phyloP scores from a whole-genome alignment of 2,888 invertebrate genomes.

The Drosophila stalkeri region DNA sequence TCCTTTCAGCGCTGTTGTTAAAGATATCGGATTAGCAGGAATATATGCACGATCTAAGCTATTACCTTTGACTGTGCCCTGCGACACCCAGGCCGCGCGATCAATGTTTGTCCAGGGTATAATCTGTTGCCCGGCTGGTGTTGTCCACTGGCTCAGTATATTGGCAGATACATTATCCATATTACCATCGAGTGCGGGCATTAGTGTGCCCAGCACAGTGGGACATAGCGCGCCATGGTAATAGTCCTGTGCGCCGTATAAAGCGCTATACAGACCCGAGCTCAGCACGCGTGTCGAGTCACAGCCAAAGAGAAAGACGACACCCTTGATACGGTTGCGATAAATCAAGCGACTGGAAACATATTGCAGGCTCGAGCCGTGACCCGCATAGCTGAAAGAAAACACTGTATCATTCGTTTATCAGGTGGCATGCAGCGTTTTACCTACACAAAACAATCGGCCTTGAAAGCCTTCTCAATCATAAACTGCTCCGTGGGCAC shows the following conservation, averaged over 20 bases:
- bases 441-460: conserved; percentile 88
- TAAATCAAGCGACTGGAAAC: conserved; percentile 87
- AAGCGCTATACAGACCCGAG: conserved; percentile 85
- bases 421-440: not conserved
- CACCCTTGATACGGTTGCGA: conserved; percentile 86
- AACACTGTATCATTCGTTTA: conserved; percentile 25
- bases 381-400: conserved; percentile 88
- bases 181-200: conserved; percentile 86
- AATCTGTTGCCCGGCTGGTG: conserved; percentile 75
- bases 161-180: conserved; percentile 86
- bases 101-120: conserved; percentile 86
- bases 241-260: conserved; percentile 85
- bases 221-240: conserved; percentile 85
- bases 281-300: conserved; percentile 85
- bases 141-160: conserved; percentile 86
- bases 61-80: conserved; percentile 77
- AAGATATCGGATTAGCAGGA: not conserved
- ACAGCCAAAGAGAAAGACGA: conserved; percentile 90
- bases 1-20: conserved; percentile 18
- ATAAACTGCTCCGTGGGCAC: conserved; percentile 86
- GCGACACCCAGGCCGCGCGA: conserved; percentile 84
- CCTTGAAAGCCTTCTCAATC: conserved; percentile 85
- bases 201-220: conserved; percentile 86
- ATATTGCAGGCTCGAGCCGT: conserved; percentile 89
- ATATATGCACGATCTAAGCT: not conserved